A percentile compares a stretch with the other conserved stretches of the same genome.
phyloP scores from a whole-genome alignment of 2,888 invertebrate species.

The Xylota sylvarum region DNA sequence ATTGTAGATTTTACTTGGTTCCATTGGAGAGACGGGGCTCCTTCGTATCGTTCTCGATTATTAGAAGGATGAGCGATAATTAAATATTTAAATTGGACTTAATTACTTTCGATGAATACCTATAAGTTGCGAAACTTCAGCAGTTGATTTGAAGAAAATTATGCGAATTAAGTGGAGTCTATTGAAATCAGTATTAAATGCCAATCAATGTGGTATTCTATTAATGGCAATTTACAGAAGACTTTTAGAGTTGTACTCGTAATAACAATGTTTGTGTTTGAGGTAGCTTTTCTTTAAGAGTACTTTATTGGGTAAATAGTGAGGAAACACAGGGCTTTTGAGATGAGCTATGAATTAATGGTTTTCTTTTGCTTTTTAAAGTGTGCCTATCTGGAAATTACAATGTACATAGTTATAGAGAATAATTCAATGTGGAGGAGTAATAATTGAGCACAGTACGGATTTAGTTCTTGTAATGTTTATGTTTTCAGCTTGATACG shows the following conservation, averaged over 20 bases:
- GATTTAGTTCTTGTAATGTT: no score
- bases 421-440: no score
- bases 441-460: no score
- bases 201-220: background rate
- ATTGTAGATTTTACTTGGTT: slow-evolving; percentile 1
- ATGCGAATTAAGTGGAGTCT: slow-evolving; percentile 1
- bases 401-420: no score
- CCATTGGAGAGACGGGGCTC: background rate
- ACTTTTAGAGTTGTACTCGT: background rate
- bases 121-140: slow-evolving; percentile 14
- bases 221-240: background rate
- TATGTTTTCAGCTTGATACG: no score
- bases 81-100: slow-evolving; percentile 60
- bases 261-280: background rate
- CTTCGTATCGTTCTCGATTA: background rate
- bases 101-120: slow-evolving; percentile 28
- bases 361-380: no score
- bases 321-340: no score
- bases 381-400: no score
- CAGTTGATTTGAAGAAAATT: slow-evolving; percentile 13
- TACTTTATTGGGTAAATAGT: no score
- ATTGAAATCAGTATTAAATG: slow-evolving; percentile 16
- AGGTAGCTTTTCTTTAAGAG: background rate
- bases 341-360: no score
- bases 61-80: slow-evolving; percentile 29